Evolutionary conservation across 2,113 vertebrate species (phyloP), one percentile per base, ranked within the genome.

Genomic region (Callionymus lyra): DNA sequence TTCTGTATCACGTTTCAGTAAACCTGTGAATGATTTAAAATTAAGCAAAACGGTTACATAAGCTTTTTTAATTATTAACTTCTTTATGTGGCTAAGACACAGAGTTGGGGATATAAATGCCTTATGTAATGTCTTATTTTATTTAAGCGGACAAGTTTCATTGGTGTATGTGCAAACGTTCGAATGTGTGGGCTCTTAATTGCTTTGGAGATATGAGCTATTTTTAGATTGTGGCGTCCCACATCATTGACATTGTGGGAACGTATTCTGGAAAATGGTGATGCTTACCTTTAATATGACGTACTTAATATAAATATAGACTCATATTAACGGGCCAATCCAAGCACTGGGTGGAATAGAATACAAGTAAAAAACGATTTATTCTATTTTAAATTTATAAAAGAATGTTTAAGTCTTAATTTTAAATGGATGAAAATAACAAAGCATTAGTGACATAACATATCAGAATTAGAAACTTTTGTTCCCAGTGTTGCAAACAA

Each of bases 81-180:
- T 81, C 68, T 80, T 84, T 77, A 79, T 84, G 74, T 79, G 71
- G 55, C 66, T 75, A 65, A 68, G 69, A 82, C 68, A 79, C 73
- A 76, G 70, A 55, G 59, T 70, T 67, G 51, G 74, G 82, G 56
- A 72, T 68, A 79, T 72, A 78, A 79, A 83, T 76, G 68, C 44
- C 75, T 85, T 80, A 82, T 65, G 53, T 84, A 85, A 87, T 66
- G 37, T 74, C 51, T 76, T 82, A 62, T 74, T 81, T 81, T 79
- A 84, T 87, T 82, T 70, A 84, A 77, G 47, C 74, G 63, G 68
- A 80, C 70, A 82, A 57, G 68, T 78, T 80, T 76, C 69, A 75
- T 50, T 61, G 52, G 63, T 74, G 70, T 75, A 62, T 63, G 58
- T 72, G 54, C 62, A 59, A 62, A 76, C 64, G 65, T 76, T 68